phyloP scores from a whole-genome alignment of 2,113 vertebrate species.

The Apaloderma vittatum region DNA sequence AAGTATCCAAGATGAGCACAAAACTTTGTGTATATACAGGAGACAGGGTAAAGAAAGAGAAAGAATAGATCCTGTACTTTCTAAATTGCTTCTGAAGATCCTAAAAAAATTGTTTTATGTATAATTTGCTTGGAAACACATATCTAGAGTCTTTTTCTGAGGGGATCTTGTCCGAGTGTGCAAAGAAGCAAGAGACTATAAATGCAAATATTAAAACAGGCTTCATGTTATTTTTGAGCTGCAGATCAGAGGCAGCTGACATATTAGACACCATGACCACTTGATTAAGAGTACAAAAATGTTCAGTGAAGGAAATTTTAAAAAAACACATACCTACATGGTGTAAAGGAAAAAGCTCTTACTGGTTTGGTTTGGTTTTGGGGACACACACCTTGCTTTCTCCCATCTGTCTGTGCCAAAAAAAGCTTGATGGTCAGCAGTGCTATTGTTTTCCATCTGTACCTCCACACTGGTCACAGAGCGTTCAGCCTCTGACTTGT shows the following conservation, averaged over 20 bases:
- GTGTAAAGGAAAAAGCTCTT: background rate
- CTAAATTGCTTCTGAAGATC: background rate
- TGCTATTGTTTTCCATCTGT: background rate
- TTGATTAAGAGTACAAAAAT: background rate
- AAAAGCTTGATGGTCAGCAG: background rate
- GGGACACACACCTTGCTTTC: background rate
- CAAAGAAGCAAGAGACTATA: background rate
- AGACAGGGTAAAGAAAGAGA: background rate
- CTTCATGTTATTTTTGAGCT: background rate
- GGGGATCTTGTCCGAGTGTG: background rate
- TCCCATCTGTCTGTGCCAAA: background rate
- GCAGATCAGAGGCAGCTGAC: background rate
- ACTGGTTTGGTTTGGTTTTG: too few relatives aligned
- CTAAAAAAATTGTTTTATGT: background rate
- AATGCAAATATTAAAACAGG: background rate
- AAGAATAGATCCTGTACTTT: background rate
- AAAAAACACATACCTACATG: fast-evolving
- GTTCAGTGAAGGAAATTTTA: background rate
- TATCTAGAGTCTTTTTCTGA: background rate
- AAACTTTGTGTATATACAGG: background rate
- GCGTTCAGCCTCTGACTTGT: background rate
- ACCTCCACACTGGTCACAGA: background rate
- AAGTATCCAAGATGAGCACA: background rate
- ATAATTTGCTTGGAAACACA: background rate
- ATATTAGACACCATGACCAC: background rate